These are phyloP conservation scores for Drosophila setosimentum DNA, from an alignment of 2,888 invertebrate genomes.

Conservation along the genomic window DNA sequence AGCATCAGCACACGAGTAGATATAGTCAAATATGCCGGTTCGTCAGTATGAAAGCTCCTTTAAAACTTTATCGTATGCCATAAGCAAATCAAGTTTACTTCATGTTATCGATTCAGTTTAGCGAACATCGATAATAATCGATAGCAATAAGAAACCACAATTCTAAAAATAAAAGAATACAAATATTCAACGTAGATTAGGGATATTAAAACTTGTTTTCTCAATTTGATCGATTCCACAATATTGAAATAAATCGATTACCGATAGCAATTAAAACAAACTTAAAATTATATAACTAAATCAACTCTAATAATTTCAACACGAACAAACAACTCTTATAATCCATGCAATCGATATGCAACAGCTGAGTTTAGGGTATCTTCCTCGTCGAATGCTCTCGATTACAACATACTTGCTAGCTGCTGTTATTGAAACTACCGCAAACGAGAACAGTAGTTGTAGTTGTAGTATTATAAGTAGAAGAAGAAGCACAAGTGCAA, in stretches of 20 bases:
- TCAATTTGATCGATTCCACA: background rate
- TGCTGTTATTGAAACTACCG: constrained; percentile 59
- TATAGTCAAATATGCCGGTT: background rate
- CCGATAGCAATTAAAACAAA: background rate
- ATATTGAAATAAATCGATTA: background rate
- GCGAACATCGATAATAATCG: background rate
- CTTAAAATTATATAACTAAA: too few species aligned
- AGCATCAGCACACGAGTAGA: background rate
- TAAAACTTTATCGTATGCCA: background rate
- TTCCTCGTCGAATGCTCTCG: background rate
- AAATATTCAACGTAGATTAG: background rate
- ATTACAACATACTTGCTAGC: constrained; percentile 5
- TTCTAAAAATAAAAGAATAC: background rate
- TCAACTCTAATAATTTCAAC: background rate
- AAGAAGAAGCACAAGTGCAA: constrained; percentile 62
- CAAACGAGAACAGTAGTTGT: constrained; percentile 27
- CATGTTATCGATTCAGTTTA: background rate
- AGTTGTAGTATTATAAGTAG: constrained; percentile 11
- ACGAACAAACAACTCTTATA: background rate
- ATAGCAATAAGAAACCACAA: background rate
- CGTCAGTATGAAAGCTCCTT: background rate
- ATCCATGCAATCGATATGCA: too few species aligned
- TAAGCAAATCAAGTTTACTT: background rate
- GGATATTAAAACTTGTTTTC: background rate
- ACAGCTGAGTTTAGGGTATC: background rate